Base-by-base conservation (phyloP, 2,113 vertebrate genomes). In the Gallinago jamesoni region DNA sequence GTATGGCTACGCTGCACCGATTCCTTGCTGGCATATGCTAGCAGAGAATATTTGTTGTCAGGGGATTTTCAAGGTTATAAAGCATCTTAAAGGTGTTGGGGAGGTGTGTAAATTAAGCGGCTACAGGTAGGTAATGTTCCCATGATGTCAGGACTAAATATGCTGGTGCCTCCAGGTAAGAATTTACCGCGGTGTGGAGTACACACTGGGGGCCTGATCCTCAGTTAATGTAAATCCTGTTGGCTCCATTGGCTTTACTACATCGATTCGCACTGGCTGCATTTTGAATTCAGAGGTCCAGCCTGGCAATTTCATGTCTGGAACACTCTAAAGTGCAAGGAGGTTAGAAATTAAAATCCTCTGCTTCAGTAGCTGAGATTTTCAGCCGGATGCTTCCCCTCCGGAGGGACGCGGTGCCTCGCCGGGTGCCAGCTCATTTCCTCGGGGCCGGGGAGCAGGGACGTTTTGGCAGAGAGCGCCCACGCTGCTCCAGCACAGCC, bases 11-110 rank as follows among this genome's bases (percentile, higher is more conserved):
- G 48, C 64, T 10, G 89, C 91, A 72, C 80, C 15, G 15, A 35
- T 93, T 93, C 95, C 91, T 94, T 47, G 90, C 94, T 94, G 92
- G 89, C 90, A 62, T 95, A 89, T 94, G 94, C 83, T 96, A 86
- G 88, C 3, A 9, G 80, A 90, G 78, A 88, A 9, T 92, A 88
- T 93, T 97, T 97, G 92, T 95, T 97, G 90, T 96, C 96, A 88
- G 89, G 86, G 86, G 94, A 96, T 86, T 97, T 96, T 97, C 96
- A 96, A 97, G 95, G 94, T 97, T 97, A 89, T 97, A 90, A 97
- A 97, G 94, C 94, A 94, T 91, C 87, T 96, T 93, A 95, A 95
- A 95, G 83, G 94, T 96, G 92, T 80, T 70, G 52, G 70, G 74
- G 91, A 87, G 94, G 94, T 75, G 87, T 89, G 87, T 96, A 97